Evolutionary conservation across 2,797 vertebrate genomes (phyloP).

Genomic region (Arnoldichthys spilopterus): DNA sequence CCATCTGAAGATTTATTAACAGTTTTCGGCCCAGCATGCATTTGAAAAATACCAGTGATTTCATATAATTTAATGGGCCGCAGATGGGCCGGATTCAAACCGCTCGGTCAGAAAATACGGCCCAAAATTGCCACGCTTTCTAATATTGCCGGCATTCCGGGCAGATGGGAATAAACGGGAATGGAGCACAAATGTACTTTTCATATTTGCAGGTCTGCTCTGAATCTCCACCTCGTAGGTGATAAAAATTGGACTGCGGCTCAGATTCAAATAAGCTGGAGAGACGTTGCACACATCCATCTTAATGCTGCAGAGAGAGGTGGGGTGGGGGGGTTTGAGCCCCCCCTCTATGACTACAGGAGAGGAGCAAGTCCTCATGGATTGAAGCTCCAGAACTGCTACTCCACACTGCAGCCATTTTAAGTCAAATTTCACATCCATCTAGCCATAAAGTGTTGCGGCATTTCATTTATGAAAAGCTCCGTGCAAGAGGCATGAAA

Average conservation of each 20-base stretch:
- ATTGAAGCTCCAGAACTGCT: conserved; percentile 15
- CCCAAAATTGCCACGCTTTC: conserved; percentile 66
- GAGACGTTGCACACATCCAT: conserved; percentile 66
- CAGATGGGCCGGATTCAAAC: conserved; percentile 67
- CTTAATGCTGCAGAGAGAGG: conserved; percentile 54
- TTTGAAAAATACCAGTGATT: conserved; percentile 68
- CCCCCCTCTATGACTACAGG: conserved; percentile 22
- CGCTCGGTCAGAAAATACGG: conserved; percentile 67
- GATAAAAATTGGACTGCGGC: conserved; percentile 66
- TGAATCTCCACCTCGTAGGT: conserved; percentile 65
- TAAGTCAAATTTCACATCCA: conserved; percentile 40
- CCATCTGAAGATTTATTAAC: conserved; percentile 66
- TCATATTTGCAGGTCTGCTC: conserved; percentile 62
- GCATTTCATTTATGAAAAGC: conserved; percentile 11
- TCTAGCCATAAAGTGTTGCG: conserved; percentile 16
- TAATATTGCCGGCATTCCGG: conserved; percentile 65
- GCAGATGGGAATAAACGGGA: conserved; percentile 63
- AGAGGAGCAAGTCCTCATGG: conserved; percentile 28
- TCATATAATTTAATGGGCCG: conserved; percentile 69
- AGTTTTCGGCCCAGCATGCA: conserved; percentile 62
- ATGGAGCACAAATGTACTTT: conserved; percentile 67
- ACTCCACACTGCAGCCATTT: conserved; percentile 31
- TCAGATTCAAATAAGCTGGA: conserved; percentile 65
- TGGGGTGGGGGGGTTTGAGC: conserved; percentile 26
- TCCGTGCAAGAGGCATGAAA: conserved; percentile 15